Evolutionary conservation across 1,140 invertebrate genomes (phyloP), one percentile per base, ranked within the genome.

Genomic region (Bilobella aurantiaca): DNA sequence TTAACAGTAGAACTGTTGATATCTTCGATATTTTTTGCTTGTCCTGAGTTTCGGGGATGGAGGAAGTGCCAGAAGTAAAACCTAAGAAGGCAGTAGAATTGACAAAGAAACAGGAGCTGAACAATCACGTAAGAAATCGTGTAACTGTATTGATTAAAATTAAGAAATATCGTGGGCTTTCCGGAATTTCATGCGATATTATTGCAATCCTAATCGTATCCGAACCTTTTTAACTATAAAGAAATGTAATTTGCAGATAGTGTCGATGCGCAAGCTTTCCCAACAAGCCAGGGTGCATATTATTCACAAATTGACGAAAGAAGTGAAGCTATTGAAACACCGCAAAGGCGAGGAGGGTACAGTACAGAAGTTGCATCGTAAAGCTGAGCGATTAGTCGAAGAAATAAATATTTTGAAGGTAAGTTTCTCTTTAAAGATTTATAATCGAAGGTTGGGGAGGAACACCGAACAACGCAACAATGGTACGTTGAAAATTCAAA

Each of bases 61-160:
- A 53, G 23, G 49, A 53, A 12, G 25, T 5, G 49, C 5, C 23
- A 18, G 5, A 12, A 16, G 49, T 18, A 23, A 23, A 16, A 16
- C 21, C 49, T 23, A 12, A 53, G 49, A 53, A 53, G 25, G 25
- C 5, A 5, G 3, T 18, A 16, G 49, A 49, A 37, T 58, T 72
- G 27, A 67, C 67, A 0, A 72, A 72, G 49, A 64, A 66, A 47
- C 70, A 72, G 49, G 66, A 67, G 30, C 28, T 72, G 2, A 72
- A 72, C 49, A 72, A 72, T 68, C 70, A 67, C 49, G 70, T 72
- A 72, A 72, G 70, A 57, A n/a, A n/a, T n/a, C n/a, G n/a, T n/a
- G n/a, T n/a, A n/a, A n/a, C n/a, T n/a, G n/a, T n/a, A n/a, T n/a
- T n/a, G n/a, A n/a, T n/a, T n/a, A n/a, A n/a, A n/a, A n/a, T n/a